These are phyloP conservation scores for Lucilia sericata DNA, from an alignment of 1,140 invertebrate species.

Conservation along the genomic window DNA sequence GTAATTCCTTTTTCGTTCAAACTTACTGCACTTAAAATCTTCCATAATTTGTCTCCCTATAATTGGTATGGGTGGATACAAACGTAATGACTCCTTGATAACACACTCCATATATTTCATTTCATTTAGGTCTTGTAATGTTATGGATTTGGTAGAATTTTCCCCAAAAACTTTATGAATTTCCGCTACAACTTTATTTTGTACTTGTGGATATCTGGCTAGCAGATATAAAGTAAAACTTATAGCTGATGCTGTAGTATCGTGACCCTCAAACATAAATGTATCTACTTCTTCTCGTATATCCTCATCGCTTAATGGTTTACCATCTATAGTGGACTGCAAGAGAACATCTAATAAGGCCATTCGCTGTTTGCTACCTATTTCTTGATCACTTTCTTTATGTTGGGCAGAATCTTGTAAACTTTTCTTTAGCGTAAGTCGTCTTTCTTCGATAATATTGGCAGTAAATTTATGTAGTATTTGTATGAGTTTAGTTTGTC, in stretches of 20 bases:
- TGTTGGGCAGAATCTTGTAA: constrained; percentile 31
- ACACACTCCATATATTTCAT: constrained; percentile 79
- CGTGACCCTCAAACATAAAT: constrained; percentile 75
- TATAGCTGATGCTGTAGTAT: constrained; percentile 61
- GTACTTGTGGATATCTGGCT: constrained; percentile 55
- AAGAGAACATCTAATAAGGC: constrained; percentile 80
- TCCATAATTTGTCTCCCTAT: constrained; percentile 70
- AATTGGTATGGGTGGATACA: constrained; percentile 74
- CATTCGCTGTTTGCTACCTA: constrained; percentile 69
- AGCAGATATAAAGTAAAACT: constrained; percentile 56
- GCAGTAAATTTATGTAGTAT: constrained; percentile 77
- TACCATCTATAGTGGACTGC: constrained; percentile 70
- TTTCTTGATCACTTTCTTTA: background rate
- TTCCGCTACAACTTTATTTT: constrained; percentile 62
- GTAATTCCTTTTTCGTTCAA: too few species aligned
- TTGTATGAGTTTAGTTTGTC: constrained; percentile 71
- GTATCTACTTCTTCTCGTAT: constrained; percentile 78
- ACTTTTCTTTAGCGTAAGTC: constrained; percentile 60
- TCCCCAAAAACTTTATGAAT: constrained; percentile 66
- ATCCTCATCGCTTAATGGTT: constrained; percentile 72
- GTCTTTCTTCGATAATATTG: constrained; percentile 69
- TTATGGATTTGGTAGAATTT: constrained; percentile 64
- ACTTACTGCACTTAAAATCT: constrained; percentile 66
- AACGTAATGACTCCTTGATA: constrained; percentile 77
- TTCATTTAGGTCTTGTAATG: constrained; percentile 70